These are phyloP conservation scores for Drosophila emarginata DNA, from an alignment of 2,888 invertebrate genomes.

Conservation along the genomic window DNA sequence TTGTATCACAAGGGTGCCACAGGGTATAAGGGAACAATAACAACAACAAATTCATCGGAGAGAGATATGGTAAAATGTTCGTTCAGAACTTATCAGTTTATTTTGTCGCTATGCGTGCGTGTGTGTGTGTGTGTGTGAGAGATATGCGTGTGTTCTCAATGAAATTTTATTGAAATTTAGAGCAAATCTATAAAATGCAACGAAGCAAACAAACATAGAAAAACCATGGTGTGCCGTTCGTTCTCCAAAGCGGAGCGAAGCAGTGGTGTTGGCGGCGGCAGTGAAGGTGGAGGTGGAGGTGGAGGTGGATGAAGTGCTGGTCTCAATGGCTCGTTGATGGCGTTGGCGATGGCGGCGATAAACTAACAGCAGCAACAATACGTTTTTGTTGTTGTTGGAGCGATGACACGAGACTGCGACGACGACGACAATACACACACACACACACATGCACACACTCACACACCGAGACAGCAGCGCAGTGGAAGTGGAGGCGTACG, in stretches of 20 bases:
- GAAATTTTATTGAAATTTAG: constrained; percentile 76
- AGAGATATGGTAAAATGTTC: constrained; percentile 62
- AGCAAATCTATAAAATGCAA: constrained; percentile 75
- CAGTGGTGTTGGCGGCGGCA: constrained; percentile 9
- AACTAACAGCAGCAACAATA: constrained; percentile 48
- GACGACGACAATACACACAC: constrained; percentile 14
- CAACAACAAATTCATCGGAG: constrained; percentile 36
- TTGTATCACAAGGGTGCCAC: background rate
- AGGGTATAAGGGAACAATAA: constrained; percentile 10
- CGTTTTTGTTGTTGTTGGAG: constrained; percentile 39
- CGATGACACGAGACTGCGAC: constrained; percentile 52
- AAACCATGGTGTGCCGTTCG: constrained; percentile 4
- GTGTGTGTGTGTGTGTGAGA: constrained; percentile 18
- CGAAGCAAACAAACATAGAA: constrained; percentile 52
- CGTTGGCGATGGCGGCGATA: constrained; percentile 57
- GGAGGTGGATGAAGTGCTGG: constrained; percentile 34
- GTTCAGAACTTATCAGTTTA: constrained; percentile 64
- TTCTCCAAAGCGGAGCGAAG: constrained; percentile 11
- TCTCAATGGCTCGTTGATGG: constrained; percentile 52
- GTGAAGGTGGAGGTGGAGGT: constrained; percentile 10
- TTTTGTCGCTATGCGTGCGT: background rate
- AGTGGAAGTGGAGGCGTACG: constrained; percentile 26
- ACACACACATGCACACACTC: constrained; percentile 2
- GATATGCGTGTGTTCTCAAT: constrained; percentile 55
- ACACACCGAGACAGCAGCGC: constrained; percentile 26